Evolutionary conservation across 2,888 invertebrate species (phyloP).

Genomic region (Latheticus oryzae): DNA sequence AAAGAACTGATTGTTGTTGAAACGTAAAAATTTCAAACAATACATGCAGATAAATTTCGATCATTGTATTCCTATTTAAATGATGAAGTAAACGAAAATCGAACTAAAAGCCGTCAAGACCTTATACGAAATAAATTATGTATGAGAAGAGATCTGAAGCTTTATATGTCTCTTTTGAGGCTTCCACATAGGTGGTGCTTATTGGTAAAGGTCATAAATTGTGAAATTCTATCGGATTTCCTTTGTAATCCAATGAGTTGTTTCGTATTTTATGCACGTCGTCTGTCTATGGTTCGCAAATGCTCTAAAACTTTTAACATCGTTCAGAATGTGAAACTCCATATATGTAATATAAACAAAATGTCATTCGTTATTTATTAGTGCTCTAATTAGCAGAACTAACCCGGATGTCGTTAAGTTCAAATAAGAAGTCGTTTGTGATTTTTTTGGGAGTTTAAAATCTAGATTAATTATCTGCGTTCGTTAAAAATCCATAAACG

Average conservation of each 20-base stretch:
- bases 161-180: slow-evolving; percentile 29
- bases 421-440: too few species aligned
- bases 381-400: too few species aligned
- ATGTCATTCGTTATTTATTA: too few species aligned
- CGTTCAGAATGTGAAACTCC: slow-evolving; percentile 6
- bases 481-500: too few species aligned
- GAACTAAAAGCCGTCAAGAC: slow-evolving; percentile 9
- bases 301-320: slow-evolving; percentile 14
- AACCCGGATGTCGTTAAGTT: too few species aligned
- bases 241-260: slow-evolving; percentile 15
- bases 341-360: too few species aligned
- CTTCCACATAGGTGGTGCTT: slow-evolving; percentile 15
- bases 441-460: too few species aligned
- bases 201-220: slow-evolving; percentile 28
- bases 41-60: too few species aligned
- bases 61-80: slow-evolving; percentile 23
- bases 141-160: slow-evolving; percentile 21
- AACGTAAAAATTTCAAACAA: too few species aligned
- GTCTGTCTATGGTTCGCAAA: slow-evolving; percentile 21
- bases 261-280: slow-evolving; percentile 20
- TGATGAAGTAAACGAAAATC: slow-evolving; percentile 8
- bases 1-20: too few species aligned
- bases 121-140: slow-evolving; percentile 27
- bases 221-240: slow-evolving; percentile 17
- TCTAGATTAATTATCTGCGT: too few species aligned